These are phyloP conservation scores for Drosophila arawakana DNA, from an alignment of 1,140 invertebrate genomes.

Conservation along the genomic window DNA sequence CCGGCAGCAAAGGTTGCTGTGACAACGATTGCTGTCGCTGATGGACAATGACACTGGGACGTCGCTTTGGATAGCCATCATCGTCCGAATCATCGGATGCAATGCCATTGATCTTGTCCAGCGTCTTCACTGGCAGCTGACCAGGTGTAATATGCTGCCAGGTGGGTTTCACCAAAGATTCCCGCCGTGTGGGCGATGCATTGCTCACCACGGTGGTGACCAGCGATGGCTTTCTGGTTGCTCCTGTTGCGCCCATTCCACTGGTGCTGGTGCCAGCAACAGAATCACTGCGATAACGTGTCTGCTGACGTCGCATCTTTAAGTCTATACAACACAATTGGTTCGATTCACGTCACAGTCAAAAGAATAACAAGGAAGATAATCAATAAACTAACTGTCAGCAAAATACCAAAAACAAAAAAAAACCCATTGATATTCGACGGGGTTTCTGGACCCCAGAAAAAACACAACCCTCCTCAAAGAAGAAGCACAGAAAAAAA, in stretches of 20 bases:
- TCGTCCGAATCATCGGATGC: conserved; percentile 76
- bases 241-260: conserved; percentile 18
- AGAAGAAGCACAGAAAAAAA: neutral
- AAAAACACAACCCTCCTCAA: conserved; percentile 14
- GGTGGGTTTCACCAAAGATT: conserved; percentile 82
- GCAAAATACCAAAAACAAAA: conserved; percentile 16
- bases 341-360: conserved; percentile 19
- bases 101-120: conserved; percentile 81
- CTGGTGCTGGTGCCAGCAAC: conserved; percentile 52
- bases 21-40: conserved; percentile 75
- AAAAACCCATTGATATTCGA: conserved; percentile 3
- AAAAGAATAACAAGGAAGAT: neutral
- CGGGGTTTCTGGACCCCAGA: neutral
- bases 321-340: conserved; percentile 17
- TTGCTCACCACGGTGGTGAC: conserved; percentile 37
- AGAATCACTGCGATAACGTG: conserved; percentile 73
- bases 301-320: conserved; percentile 73
- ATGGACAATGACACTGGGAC: conserved; percentile 77
- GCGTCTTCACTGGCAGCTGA: conserved; percentile 75
- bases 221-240: conserved; percentile 57
- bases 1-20: conserved; percentile 66
- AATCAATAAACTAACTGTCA: conserved; percentile 55
- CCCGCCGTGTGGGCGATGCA: conserved; percentile 68
- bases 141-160: conserved; percentile 84
- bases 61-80: conserved; percentile 74